Evolutionary conservation across 2,113 vertebrate species (phyloP).

Genomic region (Ptychochromis oligacanthus): DNA sequence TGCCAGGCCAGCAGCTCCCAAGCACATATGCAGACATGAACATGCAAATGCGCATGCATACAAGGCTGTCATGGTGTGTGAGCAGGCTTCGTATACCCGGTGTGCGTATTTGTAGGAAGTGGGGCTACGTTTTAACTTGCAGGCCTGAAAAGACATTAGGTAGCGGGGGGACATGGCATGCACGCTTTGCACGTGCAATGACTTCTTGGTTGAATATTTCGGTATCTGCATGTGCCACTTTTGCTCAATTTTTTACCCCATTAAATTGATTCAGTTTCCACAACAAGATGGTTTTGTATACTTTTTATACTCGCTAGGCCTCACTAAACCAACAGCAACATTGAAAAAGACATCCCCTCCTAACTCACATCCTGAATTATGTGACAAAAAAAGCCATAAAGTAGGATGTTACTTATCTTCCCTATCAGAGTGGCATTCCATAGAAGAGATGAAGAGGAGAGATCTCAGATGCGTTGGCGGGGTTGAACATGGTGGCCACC

Average conservation of each 20-base stretch:
- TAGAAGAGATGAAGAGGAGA: conserved; percentile 62
- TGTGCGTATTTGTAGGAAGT: background rate
- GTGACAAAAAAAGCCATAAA: conserved; percentile 63
- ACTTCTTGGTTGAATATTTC: conserved; percentile 18
- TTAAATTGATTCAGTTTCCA: conserved; percentile 8
- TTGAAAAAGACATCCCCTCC: conserved; percentile 40
- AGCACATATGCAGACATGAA: conserved; percentile 20
- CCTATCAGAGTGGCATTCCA: conserved; percentile 60
- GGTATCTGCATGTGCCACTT: background rate
- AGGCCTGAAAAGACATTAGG: background rate
- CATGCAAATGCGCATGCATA: conserved; percentile 27
- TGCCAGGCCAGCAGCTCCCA: conserved; percentile 60
- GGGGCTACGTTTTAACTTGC: conserved; percentile 8
- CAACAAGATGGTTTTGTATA: conserved; percentile 3
- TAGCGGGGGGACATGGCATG: background rate
- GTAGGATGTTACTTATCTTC: conserved; percentile 67
- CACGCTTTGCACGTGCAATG: conserved; percentile 21
- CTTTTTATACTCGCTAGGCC: conserved; percentile 37
- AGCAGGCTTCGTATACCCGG: conserved; percentile 12
- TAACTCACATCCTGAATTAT: conserved; percentile 54
- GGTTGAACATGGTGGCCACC: conserved; percentile 75
- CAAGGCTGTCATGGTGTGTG: background rate
- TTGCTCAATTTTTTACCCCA: background rate
- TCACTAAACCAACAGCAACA: conserved; percentile 20
- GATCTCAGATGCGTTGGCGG: conserved; percentile 57